A percentile compares a stretch with the other conserved stretches of the same genome.
Conservation (phyloP, 2,797 vertebrate species). For the Sphenodon punctatus region DNA sequence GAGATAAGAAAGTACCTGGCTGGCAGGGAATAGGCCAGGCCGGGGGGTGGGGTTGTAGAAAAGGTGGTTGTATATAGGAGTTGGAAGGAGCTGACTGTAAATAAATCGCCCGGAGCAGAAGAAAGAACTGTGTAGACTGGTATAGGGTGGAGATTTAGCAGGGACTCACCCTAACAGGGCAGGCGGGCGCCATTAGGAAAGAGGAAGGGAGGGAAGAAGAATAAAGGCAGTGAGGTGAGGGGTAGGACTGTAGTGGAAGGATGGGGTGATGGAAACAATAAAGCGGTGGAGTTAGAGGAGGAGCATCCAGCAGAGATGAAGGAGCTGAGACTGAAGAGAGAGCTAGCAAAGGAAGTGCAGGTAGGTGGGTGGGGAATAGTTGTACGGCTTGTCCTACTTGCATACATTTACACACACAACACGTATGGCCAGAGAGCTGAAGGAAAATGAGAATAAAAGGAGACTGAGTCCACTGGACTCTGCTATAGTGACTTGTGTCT, state of each 20-base stretch:
- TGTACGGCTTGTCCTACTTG: not conserved
- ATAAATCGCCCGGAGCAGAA: too few relatives aligned
- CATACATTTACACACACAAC: not conserved
- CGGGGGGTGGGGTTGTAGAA: too few relatives aligned
- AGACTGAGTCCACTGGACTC: not conserved
- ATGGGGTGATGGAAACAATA: fast-evolving
- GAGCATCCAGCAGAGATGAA: not conserved
- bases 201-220: not conserved
- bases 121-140: too few relatives aligned
- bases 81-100: too few relatives aligned
- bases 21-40: too few relatives aligned
- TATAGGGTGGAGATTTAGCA: too few relatives aligned
- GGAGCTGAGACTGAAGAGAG: not conserved
- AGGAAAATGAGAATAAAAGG: not conserved
- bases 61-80: too few relatives aligned
- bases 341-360: not conserved
- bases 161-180: too few relatives aligned
- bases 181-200: too few relatives aligned
- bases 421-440: fast-evolving
- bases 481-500: not conserved
- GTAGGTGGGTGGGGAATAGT: not conserved
- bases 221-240: too few relatives aligned
- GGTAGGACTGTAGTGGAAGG: not conserved
- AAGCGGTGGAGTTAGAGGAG: not conserved
- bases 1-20: too few relatives aligned